Base-by-base conservation (phyloP, 1,140 invertebrate species). In the Pogonomyrmex barbatus region DNA sequence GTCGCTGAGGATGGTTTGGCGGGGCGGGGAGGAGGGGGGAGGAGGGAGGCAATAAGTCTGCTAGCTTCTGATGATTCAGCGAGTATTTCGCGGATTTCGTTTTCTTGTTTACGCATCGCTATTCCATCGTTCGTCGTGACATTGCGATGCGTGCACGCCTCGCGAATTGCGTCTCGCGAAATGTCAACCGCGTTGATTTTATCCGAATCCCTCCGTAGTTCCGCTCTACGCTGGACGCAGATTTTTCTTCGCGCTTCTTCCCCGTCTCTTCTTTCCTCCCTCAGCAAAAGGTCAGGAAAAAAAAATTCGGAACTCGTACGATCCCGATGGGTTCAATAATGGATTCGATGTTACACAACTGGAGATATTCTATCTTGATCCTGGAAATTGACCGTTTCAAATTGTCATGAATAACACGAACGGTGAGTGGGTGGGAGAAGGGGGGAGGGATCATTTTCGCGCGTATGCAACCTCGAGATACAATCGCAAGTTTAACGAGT, bases 111-210 rank as follows among this genome's bases (percentile, higher is more conserved):
- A 75, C 54, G 52, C 36, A 17, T 58, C 12, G 1, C 14, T 56
- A 17, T 36, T 2, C 2, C 39, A 39, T 17, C 36, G 5, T 10
- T 45, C 42, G 9, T 12, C 14, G 12, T 8, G 42, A 6, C 1
- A n/a, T 39, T 17, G 63, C 24, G 24, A 24, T 45, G 73, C 39
- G 39, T 45, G 54, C 71, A 39, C 67, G 68, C 2, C 8, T 58
- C 36, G 39, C 14, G 14, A 60, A 75, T 9, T 62, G 54, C 42
- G 58, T 50, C 24, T 24, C 75, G 30, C 17, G 73, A 76, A 73
- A 4, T 45, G 24, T 77, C 58, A 50, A 5, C 24, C 67, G 67
- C 45, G 45, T 33, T 33, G 24, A 3, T 39, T n/a, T n/a, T 1
- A 2, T 39, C 36, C 70, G 50, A 58, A 54, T 71, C 52, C 52